phyloP scores from a whole-genome alignment of 2,113 vertebrate species.

The Alaudala cheleensis region DNA sequence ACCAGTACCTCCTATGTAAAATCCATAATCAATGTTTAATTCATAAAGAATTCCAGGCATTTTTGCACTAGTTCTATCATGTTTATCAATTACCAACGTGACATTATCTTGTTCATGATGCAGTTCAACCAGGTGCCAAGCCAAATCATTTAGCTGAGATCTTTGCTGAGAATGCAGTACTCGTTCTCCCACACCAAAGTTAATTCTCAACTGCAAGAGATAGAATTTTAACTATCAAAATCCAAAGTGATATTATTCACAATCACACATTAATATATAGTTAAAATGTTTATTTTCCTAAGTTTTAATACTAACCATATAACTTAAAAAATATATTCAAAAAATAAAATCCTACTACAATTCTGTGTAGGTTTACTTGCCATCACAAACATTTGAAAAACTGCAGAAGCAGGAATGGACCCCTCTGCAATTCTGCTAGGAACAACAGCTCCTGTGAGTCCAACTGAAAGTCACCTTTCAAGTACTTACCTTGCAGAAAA shows the following conservation, averaged over 20 bases:
- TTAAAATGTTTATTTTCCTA: not conserved
- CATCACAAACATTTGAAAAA: not conserved
- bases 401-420: not conserved
- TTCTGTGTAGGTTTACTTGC: not conserved
- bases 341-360: not conserved
- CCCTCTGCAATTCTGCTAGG: not conserved
- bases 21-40: slow-evolving; percentile 77
- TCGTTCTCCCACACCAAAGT: slow-evolving; percentile 77
- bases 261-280: not conserved
- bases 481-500: not conserved
- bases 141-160: slow-evolving; percentile 82
- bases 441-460: not conserved
- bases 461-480: not conserved
- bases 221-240: slow-evolving; percentile 1
- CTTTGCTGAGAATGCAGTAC: slow-evolving; percentile 78
- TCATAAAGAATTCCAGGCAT: slow-evolving; percentile 62
- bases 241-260: not conserved
- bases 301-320: not conserved
- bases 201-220: slow-evolving; percentile 81
- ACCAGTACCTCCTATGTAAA: slow-evolving; percentile 81
- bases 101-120: slow-evolving; percentile 68
- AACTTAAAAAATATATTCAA: not conserved
- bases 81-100: slow-evolving; percentile 80
- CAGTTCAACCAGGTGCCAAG: slow-evolving; percentile 85
- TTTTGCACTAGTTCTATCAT: slow-evolving; percentile 67